phyloP scores from a whole-genome alignment of 1,140 invertebrate genomes.

The Formica exsecta region DNA sequence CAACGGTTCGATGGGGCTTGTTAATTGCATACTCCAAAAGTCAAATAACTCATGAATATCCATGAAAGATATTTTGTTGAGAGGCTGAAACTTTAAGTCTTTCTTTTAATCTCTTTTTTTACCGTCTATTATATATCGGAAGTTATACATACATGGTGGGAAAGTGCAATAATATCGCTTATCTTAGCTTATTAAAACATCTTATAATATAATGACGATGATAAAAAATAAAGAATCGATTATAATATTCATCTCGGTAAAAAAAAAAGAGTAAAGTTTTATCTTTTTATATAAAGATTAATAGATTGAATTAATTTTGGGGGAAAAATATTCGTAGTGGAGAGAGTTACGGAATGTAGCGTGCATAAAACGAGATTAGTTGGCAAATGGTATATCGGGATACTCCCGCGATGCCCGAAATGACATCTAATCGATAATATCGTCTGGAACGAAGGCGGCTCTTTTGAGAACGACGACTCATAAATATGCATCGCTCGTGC shows the following conservation, averaged over 20 bases:
- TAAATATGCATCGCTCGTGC: slow-evolving; percentile 77
- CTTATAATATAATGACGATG: background rate
- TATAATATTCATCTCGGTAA: background rate
- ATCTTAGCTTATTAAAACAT: slow-evolving; percentile 25
- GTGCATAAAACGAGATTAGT: slow-evolving; percentile 15
- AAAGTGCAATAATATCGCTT: slow-evolving; percentile 29
- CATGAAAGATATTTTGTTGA: slow-evolving; percentile 34
- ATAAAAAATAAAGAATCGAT: background rate
- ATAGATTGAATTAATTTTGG: slow-evolving; percentile 6
- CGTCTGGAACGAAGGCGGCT: slow-evolving; percentile 68
- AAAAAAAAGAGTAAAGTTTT: background rate
- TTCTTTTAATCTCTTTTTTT: slow-evolving; percentile 38
- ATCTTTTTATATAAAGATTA: background rate
- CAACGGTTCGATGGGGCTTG: slow-evolving; percentile 50
- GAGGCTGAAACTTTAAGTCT: slow-evolving; percentile 38
- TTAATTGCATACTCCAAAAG: slow-evolving; percentile 59
- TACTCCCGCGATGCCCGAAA: slow-evolving; percentile 47
- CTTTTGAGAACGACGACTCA: slow-evolving; percentile 71
- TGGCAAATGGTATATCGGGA: slow-evolving; percentile 30
- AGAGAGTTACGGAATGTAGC: background rate
- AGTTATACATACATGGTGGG: background rate
- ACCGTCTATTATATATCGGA: slow-evolving; percentile 10
- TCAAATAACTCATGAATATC: slow-evolving; percentile 64
- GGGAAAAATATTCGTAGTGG: background rate
- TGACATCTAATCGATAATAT: slow-evolving; percentile 77